Conservation (phyloP, 2,888 invertebrate genomes). For the Pachycephus smyrnensis region DNA sequence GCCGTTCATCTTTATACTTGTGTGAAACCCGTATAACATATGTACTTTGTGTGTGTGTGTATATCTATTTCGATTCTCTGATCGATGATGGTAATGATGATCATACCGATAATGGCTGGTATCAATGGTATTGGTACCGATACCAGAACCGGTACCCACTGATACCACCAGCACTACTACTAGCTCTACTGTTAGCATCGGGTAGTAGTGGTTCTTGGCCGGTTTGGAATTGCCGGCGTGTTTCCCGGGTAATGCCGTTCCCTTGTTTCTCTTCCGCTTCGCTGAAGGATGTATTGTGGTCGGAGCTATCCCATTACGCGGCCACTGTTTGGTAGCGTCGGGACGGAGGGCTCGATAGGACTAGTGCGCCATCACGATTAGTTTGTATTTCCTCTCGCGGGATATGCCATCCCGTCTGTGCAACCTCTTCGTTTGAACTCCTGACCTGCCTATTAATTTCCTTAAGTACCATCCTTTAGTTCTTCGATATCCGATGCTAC, state of each 20-base stretch:
- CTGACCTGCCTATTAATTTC: too few relatives aligned
- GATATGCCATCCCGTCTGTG: background rate
- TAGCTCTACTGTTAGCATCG: background rate
- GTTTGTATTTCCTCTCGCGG: slow-evolving; percentile 42
- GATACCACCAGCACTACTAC: background rate
- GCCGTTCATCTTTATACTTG: too few relatives aligned
- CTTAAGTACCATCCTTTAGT: too few relatives aligned
- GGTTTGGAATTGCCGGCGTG: slow-evolving; percentile 47
- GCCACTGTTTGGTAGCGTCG: slow-evolving; percentile 50
- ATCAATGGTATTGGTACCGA: background rate
- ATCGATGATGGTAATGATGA: background rate
- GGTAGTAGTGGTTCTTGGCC: slow-evolving; percentile 40
- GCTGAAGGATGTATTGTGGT: slow-evolving; percentile 62
- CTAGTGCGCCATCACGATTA: slow-evolving; percentile 39
- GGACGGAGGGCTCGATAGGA: slow-evolving; percentile 13
- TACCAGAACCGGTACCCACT: background rate
- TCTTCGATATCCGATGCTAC: too few relatives aligned
- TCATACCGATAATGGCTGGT: background rate
- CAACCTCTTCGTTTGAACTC: too few relatives aligned
- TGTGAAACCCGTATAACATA: too few relatives aligned
- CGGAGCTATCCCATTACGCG: slow-evolving; percentile 56
- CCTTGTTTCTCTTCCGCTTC: slow-evolving; percentile 64
- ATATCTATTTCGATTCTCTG: too few relatives aligned
- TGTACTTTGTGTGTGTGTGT: too few relatives aligned
- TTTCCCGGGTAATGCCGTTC: slow-evolving; percentile 61